Evolutionary conservation across 1,140 invertebrate genomes (phyloP).

Genomic region (Palaemon carinicauda): DNA sequence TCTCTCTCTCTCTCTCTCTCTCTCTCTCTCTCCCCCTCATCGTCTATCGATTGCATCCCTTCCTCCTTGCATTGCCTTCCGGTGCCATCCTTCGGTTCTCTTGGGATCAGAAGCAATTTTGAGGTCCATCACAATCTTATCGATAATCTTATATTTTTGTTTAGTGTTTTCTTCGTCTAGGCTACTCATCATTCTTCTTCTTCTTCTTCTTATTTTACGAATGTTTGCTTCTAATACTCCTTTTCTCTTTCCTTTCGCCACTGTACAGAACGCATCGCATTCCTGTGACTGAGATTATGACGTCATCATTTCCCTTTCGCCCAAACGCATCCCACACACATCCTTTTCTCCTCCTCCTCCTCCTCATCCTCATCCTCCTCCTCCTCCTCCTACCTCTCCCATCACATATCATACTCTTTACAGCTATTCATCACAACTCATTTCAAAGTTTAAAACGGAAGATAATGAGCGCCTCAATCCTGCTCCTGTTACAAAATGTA

Average conservation of each 20-base stretch:
- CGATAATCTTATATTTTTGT: neutral
- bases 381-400: neutral
- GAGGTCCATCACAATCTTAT: neutral
- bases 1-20: neutral
- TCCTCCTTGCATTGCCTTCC: neutral
- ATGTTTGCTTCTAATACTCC: no score
- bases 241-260: neutral
- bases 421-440: neutral
- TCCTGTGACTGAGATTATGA: no score
- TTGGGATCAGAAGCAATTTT: neutral
- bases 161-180: neutral
- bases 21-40: neutral
- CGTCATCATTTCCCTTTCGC: no score
- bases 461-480: no score
- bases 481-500: no score
- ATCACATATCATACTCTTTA: neutral
- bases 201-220: neutral
- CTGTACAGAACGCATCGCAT: neutral
- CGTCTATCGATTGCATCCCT: no score
- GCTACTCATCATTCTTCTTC: neutral
- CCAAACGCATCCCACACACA: neutral
- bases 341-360: neutral
- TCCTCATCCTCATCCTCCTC: neutral
- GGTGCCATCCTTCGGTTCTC: neutral
- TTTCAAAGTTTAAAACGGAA: no score